A percentile compares a stretch with the other conserved stretches of the same genome.
Evolutionary conservation across 2,888 invertebrate genomes (phyloP).

Genomic region (Melieria crassipennis): DNA sequence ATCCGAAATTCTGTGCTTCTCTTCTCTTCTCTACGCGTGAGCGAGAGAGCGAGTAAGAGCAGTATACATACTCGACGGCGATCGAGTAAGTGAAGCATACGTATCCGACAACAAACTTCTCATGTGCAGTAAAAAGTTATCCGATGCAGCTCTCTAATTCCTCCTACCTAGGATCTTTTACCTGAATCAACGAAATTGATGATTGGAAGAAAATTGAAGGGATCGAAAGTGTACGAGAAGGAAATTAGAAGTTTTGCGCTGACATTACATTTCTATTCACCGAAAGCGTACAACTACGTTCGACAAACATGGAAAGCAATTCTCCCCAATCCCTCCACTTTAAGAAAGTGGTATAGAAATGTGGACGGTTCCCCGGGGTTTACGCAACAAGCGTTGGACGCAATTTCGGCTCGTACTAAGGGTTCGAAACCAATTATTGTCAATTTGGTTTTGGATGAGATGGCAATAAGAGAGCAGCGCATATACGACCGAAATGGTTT

Average conservation of each 20-base stretch:
- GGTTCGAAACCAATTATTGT: neutral
- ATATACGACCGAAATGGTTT: conserved; percentile 7
- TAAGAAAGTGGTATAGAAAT: conserved; percentile 53
- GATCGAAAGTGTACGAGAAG: conserved; percentile 7
- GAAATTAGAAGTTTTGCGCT: conserved; percentile 45
- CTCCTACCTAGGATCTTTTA: conserved; percentile 5
- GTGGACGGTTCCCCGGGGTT: conserved; percentile 55
- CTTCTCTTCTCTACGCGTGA: too few relatives aligned
- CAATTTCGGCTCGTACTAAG: conserved; percentile 1
- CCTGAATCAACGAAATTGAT: conserved; percentile 11
- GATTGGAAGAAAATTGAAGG: conserved; percentile 13
- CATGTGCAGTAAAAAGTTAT: too few relatives aligned
- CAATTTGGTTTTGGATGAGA: conserved; percentile 13
- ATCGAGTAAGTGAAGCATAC: too few relatives aligned
- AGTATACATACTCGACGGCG: too few relatives aligned
- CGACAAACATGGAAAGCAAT: conserved; percentile 51
- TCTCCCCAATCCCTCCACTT: conserved; percentile 51
- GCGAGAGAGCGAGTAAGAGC: too few relatives aligned
- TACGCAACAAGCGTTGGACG: conserved; percentile 19
- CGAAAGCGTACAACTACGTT: conserved; percentile 56
- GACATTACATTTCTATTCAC: conserved; percentile 54
- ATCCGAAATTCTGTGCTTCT: too few relatives aligned
- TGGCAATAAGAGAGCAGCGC: conserved; percentile 9
- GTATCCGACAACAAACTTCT: too few relatives aligned
- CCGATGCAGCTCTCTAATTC: too few relatives aligned